Base-by-base conservation (phyloP, 2,113 vertebrate species). In the Arizona elegans region DNA sequence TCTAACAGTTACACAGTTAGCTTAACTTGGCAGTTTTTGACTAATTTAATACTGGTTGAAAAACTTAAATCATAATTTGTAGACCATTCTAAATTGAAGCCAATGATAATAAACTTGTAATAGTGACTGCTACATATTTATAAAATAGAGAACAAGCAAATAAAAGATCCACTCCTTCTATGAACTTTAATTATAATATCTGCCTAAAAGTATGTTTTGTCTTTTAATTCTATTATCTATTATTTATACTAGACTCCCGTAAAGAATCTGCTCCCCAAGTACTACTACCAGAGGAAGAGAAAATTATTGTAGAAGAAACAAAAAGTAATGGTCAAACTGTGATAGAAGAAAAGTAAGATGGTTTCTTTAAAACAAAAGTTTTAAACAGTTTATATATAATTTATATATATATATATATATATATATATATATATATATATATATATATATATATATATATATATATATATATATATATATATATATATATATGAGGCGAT, bases 251-350 rank as follows among this genome's bases (percentile, higher is more conserved):
- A 99, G 99, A 98, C 95, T 98, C 97, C 70, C 98, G 98, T 92
- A 98, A 98, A 97, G 99, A 99, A 90, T 98, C 98, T 5, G 98
- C 98, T 95, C 98, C 98, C 52, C 99, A 99, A 96, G 97, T 99
- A 92, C 97, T 99, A 96, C 97, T 99, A 95, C 98, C 98, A 7
- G 98, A 98, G 90, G 98, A 99, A 94, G 98, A 99, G 95, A 99
- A 98, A 95, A 98, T 99, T 93, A 98, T 98, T 94, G 95, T 98
- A 87, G 98, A 99, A 95, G 98, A 98, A 96, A 98, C 98, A 93
- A 99, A 97, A 97, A 99, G 98, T 96, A 99, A 99, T 3, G 98
- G 99, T 94, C 99, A 99, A 96, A 99, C 98, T 93, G 97, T 98
- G 95, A 97, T 97, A 91, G 98, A 99, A 95, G 99, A 99, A 96